Percentiles rank a stretch among this genome's conserved stretches.
Conservation (phyloP, 2,888 invertebrate species). For the Drosophila conformis region DNA sequence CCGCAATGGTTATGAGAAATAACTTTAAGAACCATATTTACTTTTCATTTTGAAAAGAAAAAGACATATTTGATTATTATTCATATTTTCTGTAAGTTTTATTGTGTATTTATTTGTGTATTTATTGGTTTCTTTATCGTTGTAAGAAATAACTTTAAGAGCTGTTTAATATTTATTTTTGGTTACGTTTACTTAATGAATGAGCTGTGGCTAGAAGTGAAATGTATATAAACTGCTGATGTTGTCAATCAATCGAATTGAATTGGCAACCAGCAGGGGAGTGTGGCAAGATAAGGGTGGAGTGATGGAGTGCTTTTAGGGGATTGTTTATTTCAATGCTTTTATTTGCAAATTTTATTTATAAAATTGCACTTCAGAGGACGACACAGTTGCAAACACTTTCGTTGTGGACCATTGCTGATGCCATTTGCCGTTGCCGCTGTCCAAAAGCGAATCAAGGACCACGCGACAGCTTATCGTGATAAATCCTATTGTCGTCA, state of each 20-base stretch:
- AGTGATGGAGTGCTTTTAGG: not conserved
- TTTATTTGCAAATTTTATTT: slow-evolving; percentile 78
- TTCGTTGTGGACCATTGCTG: slow-evolving; percentile 9
- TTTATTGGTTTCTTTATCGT: not conserved
- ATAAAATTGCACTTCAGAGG: slow-evolving; percentile 62
- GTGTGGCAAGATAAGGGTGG: not conserved
- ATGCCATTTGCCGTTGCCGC: slow-evolving; percentile 2
- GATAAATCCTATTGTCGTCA: slow-evolving; percentile 77
- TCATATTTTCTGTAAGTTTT: not conserved
- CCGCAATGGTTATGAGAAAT: not conserved
- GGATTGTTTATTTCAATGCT: slow-evolving; percentile 55
- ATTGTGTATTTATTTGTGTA: not conserved
- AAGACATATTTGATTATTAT: not conserved
- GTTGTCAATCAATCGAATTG: slow-evolving; percentile 43
- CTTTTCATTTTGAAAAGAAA: not conserved
- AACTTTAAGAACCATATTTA: not conserved
- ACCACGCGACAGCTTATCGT: slow-evolving; percentile 70
- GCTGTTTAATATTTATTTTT: not conserved
- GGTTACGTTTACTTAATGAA: slow-evolving; percentile 28
- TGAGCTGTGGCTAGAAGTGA: slow-evolving; percentile 32
- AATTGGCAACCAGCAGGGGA: slow-evolving; percentile 1
- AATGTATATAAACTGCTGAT: slow-evolving; percentile 70
- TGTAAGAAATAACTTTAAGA: not conserved
- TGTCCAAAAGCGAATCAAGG: slow-evolving; percentile 59
- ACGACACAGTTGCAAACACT: slow-evolving; percentile 31